phyloP scores from a whole-genome alignment of 1,140 invertebrate genomes.

The Micrasema longulum region DNA sequence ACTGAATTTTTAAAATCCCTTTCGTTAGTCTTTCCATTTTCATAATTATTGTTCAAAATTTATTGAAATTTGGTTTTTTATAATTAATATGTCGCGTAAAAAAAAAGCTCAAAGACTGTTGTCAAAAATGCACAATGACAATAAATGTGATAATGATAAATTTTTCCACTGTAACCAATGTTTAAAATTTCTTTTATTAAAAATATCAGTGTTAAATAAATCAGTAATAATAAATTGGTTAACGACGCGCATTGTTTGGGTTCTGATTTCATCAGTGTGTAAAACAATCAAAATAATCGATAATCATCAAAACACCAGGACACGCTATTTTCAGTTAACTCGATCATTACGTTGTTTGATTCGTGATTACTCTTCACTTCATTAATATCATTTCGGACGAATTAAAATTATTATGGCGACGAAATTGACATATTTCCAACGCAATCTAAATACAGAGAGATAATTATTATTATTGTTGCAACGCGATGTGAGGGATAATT shows the following conservation, averaged over 20 bases:
- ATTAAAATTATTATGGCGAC: slow-evolving; percentile 47
- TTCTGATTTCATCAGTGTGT: background rate
- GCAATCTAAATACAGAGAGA: slow-evolving; percentile 36
- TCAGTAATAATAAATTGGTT: background rate
- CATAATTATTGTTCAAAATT: too few relatives aligned
- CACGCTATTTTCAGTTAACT: slow-evolving; percentile 37
- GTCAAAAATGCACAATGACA: too few relatives aligned
- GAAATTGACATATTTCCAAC: slow-evolving; percentile 38
- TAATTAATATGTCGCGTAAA: too few relatives aligned
- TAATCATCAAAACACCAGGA: slow-evolving; percentile 5
- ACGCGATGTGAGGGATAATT: slow-evolving; percentile 1
- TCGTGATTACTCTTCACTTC: slow-evolving; percentile 49
- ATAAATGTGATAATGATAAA: too few relatives aligned
- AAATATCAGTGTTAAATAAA: too few relatives aligned
- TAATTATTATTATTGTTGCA: slow-evolving; percentile 35
- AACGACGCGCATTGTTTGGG: background rate
- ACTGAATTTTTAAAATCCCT: too few relatives aligned
- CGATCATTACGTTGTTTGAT: slow-evolving; percentile 53
- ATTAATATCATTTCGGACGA: slow-evolving; percentile 52
- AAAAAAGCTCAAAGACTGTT: too few relatives aligned
- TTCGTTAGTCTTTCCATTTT: too few relatives aligned
- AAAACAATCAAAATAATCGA: slow-evolving; percentile 39
- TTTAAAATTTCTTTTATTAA: too few relatives aligned
- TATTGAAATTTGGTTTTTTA: too few relatives aligned
- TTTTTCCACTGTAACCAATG: too few relatives aligned